Evolutionary conservation across 2,797 vertebrate genomes (phyloP), one percentile per base, ranked within the genome.

Genomic region (Cryptoprocta ferox): DNA sequence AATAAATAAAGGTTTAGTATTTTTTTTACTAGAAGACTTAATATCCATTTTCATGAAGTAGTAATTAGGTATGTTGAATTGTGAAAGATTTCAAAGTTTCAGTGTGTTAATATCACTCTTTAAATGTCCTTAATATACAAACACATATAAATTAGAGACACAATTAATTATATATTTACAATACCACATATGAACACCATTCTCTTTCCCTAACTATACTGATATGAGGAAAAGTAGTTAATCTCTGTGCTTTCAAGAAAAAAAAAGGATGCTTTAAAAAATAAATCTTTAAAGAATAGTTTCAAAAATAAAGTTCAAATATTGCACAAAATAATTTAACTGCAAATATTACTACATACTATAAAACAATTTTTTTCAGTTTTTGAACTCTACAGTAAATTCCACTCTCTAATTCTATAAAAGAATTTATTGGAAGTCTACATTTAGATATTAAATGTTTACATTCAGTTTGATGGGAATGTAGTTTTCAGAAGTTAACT

Each of bases 291-390:
- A 98, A 98, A 93, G 95, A 91, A 94, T 80, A 94, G 97, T 97
- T 98, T 98, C 91, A 97, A 87, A 97, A 90, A 97, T 97, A 95
- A 95, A 95, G 75, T 94, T 97, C 97, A 99, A 98, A 99, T 99
- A 99, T 98, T 98, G 97, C 98, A 98, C 98, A 98, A 98, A 99
- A 99, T 99, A 99, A 99, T 98, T 99, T 99, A 99, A 98, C 96
- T 98, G 98, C 90, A 98, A 98, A 98, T 95, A 98, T 97, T 96
- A 97, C 65, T 96, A 91, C 75, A 98, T 98, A 98, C 93, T 96
- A 87, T 95, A 98, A 98, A 98, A 97, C 92, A 98, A 96, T 97
- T 87, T 94, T 91, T 93, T 68, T 96, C 95, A 97, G 95, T 95
- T 91, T 97, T 98, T 96, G 96, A 97, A 96, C 86, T 98, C 97